These are phyloP conservation scores for Nebria salina DNA, from an alignment of 2,888 invertebrate genomes.

Conservation along the genomic window DNA sequence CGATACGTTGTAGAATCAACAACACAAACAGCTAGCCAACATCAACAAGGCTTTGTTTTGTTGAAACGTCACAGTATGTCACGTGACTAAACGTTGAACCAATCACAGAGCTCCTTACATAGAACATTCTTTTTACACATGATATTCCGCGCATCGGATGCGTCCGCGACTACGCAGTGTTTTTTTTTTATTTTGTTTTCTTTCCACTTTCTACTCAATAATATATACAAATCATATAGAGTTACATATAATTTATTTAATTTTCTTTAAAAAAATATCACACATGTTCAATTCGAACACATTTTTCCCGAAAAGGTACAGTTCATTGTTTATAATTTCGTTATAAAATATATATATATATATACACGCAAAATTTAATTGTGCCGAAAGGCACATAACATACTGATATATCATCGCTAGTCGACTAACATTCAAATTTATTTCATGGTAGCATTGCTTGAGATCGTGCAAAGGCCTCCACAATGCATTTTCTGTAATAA, in stretches of 20 bases:
- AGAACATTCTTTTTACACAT: background rate
- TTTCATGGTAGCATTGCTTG: slow-evolving; percentile 59
- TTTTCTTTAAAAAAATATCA: slow-evolving; percentile 40
- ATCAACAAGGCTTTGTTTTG: slow-evolving; percentile 40
- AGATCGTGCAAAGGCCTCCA: slow-evolving; percentile 79
- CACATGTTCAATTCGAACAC: slow-evolving; percentile 36
- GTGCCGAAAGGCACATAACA: background rate
- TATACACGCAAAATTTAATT: slow-evolving; percentile 18
- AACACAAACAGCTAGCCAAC: slow-evolving; percentile 22
- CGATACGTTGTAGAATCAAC: slow-evolving; percentile 20
- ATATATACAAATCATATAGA: background rate
- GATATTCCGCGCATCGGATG: background rate
- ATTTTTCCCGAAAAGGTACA: slow-evolving; percentile 20
- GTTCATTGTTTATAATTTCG: slow-evolving; percentile 19
- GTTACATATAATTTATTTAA: slow-evolving; percentile 34
- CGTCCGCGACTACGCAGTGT: background rate
- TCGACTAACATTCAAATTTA: background rate
- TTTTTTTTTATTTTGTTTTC: background rate
- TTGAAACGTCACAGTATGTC: slow-evolving; percentile 36
- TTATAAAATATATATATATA: slow-evolving; percentile 5
- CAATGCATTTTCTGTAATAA: slow-evolving; percentile 74
- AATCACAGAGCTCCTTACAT: background rate
- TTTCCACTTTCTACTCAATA: slow-evolving; percentile 9
- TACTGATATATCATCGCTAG: background rate
- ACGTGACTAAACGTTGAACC: slow-evolving; percentile 28